A percentile compares a stretch with the other conserved stretches of the same genome.
Evolutionary conservation across 2,113 vertebrate genomes (phyloP).

Genomic region (Corydoras sp.): DNA sequence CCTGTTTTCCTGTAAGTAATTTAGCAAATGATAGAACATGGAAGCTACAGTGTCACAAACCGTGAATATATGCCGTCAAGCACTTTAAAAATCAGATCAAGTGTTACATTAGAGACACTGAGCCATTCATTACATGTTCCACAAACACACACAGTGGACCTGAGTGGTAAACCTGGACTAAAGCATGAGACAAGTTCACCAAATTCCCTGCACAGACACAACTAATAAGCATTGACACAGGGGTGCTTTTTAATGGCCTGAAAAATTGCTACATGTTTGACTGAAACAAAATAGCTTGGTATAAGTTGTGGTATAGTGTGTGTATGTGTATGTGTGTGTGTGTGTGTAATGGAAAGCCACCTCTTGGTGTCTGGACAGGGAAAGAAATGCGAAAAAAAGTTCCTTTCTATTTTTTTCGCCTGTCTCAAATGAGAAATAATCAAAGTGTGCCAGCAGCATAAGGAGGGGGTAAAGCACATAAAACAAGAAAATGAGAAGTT

Average conservation of each 20-base stretch:
- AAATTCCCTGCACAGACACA: slow-evolving; percentile 25
- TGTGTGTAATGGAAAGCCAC: slow-evolving; percentile 44
- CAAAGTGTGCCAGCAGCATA: slow-evolving; percentile 30
- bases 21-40: slow-evolving; percentile 32
- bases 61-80: not conserved
- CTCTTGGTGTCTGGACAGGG: slow-evolving; percentile 43
- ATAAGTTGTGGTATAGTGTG: not conserved
- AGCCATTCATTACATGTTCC: slow-evolving; percentile 12
- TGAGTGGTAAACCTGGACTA: slow-evolving; percentile 18
- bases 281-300: slow-evolving; percentile 7
- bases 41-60: slow-evolving; percentile 27
- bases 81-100: slow-evolving; percentile 28
- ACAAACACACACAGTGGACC: not conserved
- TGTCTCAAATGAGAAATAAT: slow-evolving; percentile 30
- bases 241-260: slow-evolving; percentile 14
- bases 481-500: slow-evolving; percentile 19
- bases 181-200: slow-evolving; percentile 21
- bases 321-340: slow-evolving; percentile 12
- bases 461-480: slow-evolving; percentile 15
- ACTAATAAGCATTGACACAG: slow-evolving; percentile 18
- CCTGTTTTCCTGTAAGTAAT: slow-evolving; percentile 30
- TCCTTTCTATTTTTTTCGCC: slow-evolving; percentile 22
- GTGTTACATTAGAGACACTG: slow-evolving; percentile 23
- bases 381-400: slow-evolving; percentile 37
- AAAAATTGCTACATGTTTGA: slow-evolving; percentile 19